A percentile compares a stretch with the other conserved stretches of the same genome.
phyloP scores from a whole-genome alignment of 2,888 invertebrate genomes.

The Rapana venosa region DNA sequence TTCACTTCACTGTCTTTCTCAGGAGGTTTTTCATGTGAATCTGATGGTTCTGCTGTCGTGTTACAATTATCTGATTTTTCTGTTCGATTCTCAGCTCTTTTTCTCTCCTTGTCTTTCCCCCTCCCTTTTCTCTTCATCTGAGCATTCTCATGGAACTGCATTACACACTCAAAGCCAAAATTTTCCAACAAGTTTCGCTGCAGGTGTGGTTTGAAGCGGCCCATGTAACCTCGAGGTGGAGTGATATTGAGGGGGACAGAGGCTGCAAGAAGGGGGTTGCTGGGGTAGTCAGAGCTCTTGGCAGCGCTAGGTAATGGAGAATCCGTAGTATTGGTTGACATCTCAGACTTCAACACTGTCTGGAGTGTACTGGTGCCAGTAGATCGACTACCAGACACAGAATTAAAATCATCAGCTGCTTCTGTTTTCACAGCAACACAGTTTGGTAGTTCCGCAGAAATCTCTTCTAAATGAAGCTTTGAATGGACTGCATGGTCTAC shows the following conservation, averaged over 20 bases:
- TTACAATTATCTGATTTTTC: slow-evolving; percentile 17
- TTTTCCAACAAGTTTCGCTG: slow-evolving; percentile 94
- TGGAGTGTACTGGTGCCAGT: neutral
- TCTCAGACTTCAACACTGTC: slow-evolving; percentile 20
- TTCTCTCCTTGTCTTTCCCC: slow-evolving; percentile 42
- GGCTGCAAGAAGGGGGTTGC: slow-evolving; percentile 37
- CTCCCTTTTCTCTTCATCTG: slow-evolving; percentile 79
- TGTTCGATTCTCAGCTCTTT: slow-evolving; percentile 32
- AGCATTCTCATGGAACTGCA: slow-evolving; percentile 94
- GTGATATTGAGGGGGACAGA: slow-evolving; percentile 40
- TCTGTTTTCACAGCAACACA: neutral
- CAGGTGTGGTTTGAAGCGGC: slow-evolving; percentile 83
- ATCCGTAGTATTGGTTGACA: slow-evolving; percentile 29
- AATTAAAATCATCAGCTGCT: neutral
- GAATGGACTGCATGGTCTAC: neutral
- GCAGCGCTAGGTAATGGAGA: neutral
- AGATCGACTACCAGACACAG: neutral
- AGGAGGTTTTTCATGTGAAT: slow-evolving; percentile 48
- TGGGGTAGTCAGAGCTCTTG: neutral
- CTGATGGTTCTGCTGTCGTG: slow-evolving; percentile 56
- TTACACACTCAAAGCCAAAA: slow-evolving; percentile 96
- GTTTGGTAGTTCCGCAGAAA: neutral
- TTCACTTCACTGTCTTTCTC: slow-evolving; percentile 57
- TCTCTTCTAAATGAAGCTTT: neutral
- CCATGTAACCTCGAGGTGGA: slow-evolving; percentile 59